Evolutionary conservation across 1,140 invertebrate genomes (phyloP).

Genomic region (Dendroctonus ponderosae): DNA sequence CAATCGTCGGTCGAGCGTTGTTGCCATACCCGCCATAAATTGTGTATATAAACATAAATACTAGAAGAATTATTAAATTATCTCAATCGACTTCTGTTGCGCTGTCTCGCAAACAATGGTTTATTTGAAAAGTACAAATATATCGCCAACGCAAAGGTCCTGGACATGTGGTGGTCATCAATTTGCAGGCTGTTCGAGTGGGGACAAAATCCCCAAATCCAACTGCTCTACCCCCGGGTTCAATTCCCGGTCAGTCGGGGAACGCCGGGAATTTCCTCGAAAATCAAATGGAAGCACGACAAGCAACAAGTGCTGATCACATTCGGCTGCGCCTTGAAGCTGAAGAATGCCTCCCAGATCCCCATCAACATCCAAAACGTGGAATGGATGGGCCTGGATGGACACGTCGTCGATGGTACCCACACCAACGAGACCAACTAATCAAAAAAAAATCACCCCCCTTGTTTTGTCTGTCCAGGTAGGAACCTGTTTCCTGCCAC

Average conservation of each 20-base stretch:
- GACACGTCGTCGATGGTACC: slow-evolving; percentile 82
- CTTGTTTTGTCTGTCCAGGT: slow-evolving; percentile 52
- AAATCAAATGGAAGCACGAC: slow-evolving; percentile 67
- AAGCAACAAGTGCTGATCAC: slow-evolving; percentile 48
- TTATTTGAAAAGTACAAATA: background rate
- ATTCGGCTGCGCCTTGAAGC: background rate
- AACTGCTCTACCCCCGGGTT: slow-evolving; percentile 56
- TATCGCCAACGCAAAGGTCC: too few relatives aligned
- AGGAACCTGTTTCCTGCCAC: slow-evolving; percentile 87
- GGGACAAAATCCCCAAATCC: slow-evolving; percentile 57
- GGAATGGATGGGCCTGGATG: slow-evolving; percentile 73
- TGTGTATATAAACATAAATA: too few relatives aligned
- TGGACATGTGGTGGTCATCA: background rate
- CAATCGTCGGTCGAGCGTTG: too few relatives aligned
- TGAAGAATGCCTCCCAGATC: background rate
- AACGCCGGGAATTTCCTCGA: slow-evolving; percentile 62
- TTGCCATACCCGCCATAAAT: too few relatives aligned
- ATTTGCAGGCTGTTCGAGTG: slow-evolving; percentile 57
- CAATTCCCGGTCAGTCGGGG: slow-evolving; percentile 61
- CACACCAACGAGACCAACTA: background rate
- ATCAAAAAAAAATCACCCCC: background rate
- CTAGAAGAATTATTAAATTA: too few relatives aligned
- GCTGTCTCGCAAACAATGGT: background rate
- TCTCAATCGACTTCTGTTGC: too few relatives aligned
- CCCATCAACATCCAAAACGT: slow-evolving; percentile 61